Evolutionary conservation across 2,797 vertebrate species (phyloP).

Genomic region (Urophycis tenuis): DNA sequence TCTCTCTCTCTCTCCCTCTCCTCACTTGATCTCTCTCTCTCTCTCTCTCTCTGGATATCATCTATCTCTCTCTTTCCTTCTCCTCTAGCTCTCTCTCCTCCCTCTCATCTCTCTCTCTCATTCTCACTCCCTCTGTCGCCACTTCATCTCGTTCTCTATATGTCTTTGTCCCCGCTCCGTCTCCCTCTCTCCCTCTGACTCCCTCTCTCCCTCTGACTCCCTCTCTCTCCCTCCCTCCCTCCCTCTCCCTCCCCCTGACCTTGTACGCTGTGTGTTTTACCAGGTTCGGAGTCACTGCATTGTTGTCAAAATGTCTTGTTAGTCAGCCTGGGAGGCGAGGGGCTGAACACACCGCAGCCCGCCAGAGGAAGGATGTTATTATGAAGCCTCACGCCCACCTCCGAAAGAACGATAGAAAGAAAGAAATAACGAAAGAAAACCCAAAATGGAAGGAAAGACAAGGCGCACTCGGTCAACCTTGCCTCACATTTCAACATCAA

Average conservation of each 20-base stretch:
- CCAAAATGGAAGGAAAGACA: not conserved
- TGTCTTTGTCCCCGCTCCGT: slow-evolving; percentile 16
- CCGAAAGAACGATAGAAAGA: too few species aligned
- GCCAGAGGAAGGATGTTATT: not conserved
- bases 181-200: slow-evolving; percentile 22
- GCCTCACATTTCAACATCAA: slow-evolving; percentile 1
- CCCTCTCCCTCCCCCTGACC: slow-evolving; percentile 30
- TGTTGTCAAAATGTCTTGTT: slow-evolving; percentile 52
- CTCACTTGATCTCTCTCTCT: not conserved
- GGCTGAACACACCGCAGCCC: slow-evolving; percentile 33
- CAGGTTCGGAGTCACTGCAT: slow-evolving; percentile 41
- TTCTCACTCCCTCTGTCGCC: slow-evolving; percentile 7
- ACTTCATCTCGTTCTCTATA: slow-evolving; percentile 41
- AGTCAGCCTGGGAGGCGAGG: slow-evolving; percentile 39
- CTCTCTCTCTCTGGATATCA: slow-evolving; percentile 21
- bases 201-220: not conserved
- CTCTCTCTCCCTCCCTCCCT: slow-evolving; percentile 6
- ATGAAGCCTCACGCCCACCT: not conserved
- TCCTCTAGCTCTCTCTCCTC: slow-evolving; percentile 7
- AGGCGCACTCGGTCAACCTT: slow-evolving; percentile 23
- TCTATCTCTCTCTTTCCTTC: slow-evolving; percentile 21
- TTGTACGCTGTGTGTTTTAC: slow-evolving; percentile 35
- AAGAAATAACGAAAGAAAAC: not conserved
- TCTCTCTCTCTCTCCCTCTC: slow-evolving; percentile 5
- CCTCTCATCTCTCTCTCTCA: not conserved